phyloP scores from a whole-genome alignment of 2,888 invertebrate species.

The Phengaris arion region DNA sequence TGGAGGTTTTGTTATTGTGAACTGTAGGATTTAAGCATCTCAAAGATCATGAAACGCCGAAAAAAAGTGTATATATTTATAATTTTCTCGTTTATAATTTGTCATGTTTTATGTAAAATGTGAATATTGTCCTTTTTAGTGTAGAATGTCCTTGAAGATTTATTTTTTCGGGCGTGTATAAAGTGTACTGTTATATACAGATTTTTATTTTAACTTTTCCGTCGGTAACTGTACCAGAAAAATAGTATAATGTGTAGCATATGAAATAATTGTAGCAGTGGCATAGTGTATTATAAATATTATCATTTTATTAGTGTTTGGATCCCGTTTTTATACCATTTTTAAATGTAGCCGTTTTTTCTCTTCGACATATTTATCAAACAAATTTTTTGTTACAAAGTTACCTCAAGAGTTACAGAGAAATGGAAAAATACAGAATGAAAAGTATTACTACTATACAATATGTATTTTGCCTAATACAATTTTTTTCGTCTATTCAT shows the following conservation, averaged over 20 bases:
- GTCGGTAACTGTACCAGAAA: neutral
- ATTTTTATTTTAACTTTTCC: neutral
- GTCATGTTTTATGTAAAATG: neutral
- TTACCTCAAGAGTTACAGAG: neutral
- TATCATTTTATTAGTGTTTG: slow-evolving; percentile 5
- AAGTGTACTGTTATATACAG: neutral
- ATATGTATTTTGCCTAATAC: too few species aligned
- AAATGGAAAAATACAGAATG: too few species aligned
- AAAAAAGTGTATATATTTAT: neutral
- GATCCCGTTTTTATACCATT: slow-evolving; percentile 11
- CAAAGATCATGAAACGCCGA: neutral
- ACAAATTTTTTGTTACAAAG: neutral
- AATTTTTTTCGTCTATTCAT: too few species aligned
- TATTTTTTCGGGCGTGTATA: neutral
- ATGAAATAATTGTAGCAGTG: neutral
- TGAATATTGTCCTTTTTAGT: neutral
- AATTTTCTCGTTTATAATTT: too few species aligned
- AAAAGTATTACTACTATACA: too few species aligned
- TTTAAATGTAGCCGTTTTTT: neutral
- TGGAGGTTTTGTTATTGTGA: neutral
- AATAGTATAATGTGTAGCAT: neutral
- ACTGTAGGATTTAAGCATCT: slow-evolving; percentile 12
- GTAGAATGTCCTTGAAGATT: neutral
- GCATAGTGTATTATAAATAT: neutral
- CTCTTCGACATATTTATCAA: neutral